Base-by-base conservation (phyloP, 1,140 invertebrate species). In the Homarus americanus region DNA sequence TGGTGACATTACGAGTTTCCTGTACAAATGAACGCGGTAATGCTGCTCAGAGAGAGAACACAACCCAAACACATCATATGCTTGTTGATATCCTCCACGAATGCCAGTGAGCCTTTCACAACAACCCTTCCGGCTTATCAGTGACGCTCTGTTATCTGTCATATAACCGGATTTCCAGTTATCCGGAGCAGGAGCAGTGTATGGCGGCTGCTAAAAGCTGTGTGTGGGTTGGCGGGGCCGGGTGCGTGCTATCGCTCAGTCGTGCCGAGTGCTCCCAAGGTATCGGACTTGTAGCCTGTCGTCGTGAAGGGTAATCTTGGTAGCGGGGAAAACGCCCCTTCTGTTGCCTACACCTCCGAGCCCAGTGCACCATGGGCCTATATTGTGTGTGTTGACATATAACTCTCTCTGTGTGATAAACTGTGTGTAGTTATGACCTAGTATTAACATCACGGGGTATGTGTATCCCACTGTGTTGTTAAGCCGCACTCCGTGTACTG, bases 121-220 rank as follows among this genome's bases (percentile, higher is more conserved):
- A 28, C 4, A 28, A 28, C 12, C n/a, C 5, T 2, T 4, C 63
- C 24, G 63, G n/a, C 63, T 66, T 66, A 66, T 66, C 63, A 28
- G n/a, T 32, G 63, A 66, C 63, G n/a, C n/a, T 32, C 63, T 66
- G n/a, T 20, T 66, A 66, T 66, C 63, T 66, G 24, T 66, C 63
- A 66, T 66, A 32, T 66, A 66, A 66, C 63, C 63, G 63, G 63
- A 66, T 66, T 66, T 66, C 63, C 63, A 66, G 63, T 66, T 66
- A 66, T 66, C 63, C 63, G 63, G 63, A 66, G 63, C 63, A 66
- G n/a, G 63, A 66, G 63, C 63, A 66, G 63, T 28, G 63, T 66
- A 66, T 66, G 63, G 63, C 63, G 63, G 63, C 63, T 66, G 63
- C 63, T 66, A 66, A 66, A 66, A 66, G 63, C 63, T 66, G 63